Base-by-base conservation (phyloP, 2,113 vertebrate genomes). In the Rynchops niger region DNA sequence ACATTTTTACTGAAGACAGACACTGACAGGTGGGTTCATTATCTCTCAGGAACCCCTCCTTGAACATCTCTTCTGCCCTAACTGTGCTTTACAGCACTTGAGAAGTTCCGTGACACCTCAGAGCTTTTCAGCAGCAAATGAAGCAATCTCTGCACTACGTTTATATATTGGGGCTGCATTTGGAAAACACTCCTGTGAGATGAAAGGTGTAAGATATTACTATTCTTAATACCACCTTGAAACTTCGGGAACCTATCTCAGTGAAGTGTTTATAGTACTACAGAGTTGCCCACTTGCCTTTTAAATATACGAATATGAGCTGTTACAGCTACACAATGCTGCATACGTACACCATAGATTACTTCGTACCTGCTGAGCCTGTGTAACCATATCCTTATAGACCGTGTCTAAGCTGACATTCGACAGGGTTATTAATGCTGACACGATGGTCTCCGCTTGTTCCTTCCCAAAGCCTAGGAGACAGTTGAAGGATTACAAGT, bases 341-440 rank as follows among this genome's bases (percentile, higher is more conserved):
- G 22, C 14, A 9, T 3, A 42, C 2, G 0, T 12, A 45, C 19
- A 32, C 15, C 18, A 66, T 1, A 16, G 15, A 9, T 0, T 0
- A 40, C 29, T 19, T n/a, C 47, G 88, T 98, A 99, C 99, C 99
- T 99, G 99, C 95, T 99, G 99, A 25, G 98, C 97, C 95, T 98
- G 98, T 3, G 99, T 99, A 67, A 99, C 99, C 99, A 99, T 99
- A 81, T 99, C 99, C 95, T 99, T 99, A 82, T 99, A 99, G 32
- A 99, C 98, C 2, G 99, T 98, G 96, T 99, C 99, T 82, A 99
- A 98, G 98, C 99, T 99, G 63, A 99, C 97, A 5, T 98, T 98
- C 0, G 99, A 98, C 93, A 99, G 93, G 6, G 98, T 99, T 30
- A 98, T 98, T 77, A 99, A 94, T 0, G 98, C 98, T 0, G 98